Conservation (phyloP, 2,888 invertebrate genomes). For the Venusia cambrica region DNA sequence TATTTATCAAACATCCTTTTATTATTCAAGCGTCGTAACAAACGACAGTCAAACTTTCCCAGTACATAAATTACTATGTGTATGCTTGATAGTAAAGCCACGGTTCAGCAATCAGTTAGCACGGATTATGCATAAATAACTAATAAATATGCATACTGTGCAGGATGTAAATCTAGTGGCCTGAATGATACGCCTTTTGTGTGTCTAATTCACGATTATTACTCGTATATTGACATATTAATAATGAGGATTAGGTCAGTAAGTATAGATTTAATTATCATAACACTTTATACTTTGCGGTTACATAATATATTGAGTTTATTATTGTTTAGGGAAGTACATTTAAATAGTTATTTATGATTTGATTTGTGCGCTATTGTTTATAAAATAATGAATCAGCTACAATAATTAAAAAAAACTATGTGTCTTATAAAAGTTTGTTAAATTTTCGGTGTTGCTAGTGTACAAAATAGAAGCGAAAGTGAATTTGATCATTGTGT, state of each 20-base stretch:
- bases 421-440: too few species aligned
- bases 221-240: slow-evolving; percentile 3
- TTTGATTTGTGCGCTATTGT: too few species aligned
- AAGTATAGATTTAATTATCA: neutral
- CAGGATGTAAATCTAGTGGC: slow-evolving; percentile 7
- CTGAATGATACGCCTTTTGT: slow-evolving; percentile 8
- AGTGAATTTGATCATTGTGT: slow-evolving; percentile 35
- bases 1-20: too few species aligned
- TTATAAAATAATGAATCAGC: too few species aligned
- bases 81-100: too few species aligned
- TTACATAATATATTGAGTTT: too few species aligned
- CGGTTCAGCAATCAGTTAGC: too few species aligned
- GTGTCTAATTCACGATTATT: slow-evolving; percentile 6
- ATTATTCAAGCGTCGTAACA: slow-evolving; percentile 4
- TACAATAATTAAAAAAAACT: too few species aligned
- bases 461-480: slow-evolving; percentile 40
- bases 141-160: slow-evolving; percentile 12
- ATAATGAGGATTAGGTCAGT: too few species aligned
- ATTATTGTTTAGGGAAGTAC: too few species aligned
- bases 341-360: too few species aligned
- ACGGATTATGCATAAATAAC: neutral
- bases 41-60: slow-evolving; percentile 8
- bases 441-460: slow-evolving; percentile 31
- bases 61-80: slow-evolving; percentile 10
- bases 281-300: slow-evolving; percentile 2